Conservation (phyloP, 1,140 invertebrate species). For the Eupristina koningsbergeri region DNA sequence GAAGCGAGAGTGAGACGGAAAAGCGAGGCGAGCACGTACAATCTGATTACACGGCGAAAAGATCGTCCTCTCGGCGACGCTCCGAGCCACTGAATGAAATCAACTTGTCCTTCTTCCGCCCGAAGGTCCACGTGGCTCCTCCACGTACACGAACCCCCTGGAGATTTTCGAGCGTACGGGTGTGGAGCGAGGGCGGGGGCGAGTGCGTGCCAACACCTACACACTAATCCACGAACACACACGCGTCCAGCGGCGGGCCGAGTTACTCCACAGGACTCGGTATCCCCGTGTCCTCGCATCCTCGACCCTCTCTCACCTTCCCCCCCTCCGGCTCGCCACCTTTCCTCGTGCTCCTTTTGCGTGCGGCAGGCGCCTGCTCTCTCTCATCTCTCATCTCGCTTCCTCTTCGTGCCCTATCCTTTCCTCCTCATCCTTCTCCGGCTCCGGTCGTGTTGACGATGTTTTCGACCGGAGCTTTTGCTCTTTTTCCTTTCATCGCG, state of each 20-base stretch:
- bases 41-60: slow-evolving; percentile 51
- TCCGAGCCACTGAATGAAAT: slow-evolving; percentile 65
- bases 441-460: slow-evolving; percentile 39
- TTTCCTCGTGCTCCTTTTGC: slow-evolving; percentile 56
- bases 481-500: slow-evolving; percentile 14
- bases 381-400: too few species aligned
- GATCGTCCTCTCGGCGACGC: slow-evolving; percentile 52
- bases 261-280: neutral
- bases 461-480: slow-evolving; percentile 51
- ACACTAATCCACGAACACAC: too few species aligned
- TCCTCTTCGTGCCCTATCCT: slow-evolving; percentile 5
- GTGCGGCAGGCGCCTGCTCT: slow-evolving; percentile 42
- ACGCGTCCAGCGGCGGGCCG: neutral
- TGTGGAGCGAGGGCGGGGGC: neutral
- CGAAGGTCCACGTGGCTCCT: slow-evolving; percentile 65
- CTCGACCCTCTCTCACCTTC: slow-evolving; percentile 51
- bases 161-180: slow-evolving; percentile 57
- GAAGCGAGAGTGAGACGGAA: slow-evolving; percentile 17
- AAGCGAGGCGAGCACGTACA: slow-evolving; percentile 34
- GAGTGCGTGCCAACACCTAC: too few species aligned
- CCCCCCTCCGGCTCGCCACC: slow-evolving; percentile 54
- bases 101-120: slow-evolving; percentile 65
- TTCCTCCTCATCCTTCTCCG: slow-evolving; percentile 32
- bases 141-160: slow-evolving; percentile 61
- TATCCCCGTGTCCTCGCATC: too few species aligned